Evolutionary conservation across 2,113 vertebrate genomes (phyloP), one percentile per base, ranked within the genome.

Genomic region (Ptilorrhoa leucosticta): DNA sequence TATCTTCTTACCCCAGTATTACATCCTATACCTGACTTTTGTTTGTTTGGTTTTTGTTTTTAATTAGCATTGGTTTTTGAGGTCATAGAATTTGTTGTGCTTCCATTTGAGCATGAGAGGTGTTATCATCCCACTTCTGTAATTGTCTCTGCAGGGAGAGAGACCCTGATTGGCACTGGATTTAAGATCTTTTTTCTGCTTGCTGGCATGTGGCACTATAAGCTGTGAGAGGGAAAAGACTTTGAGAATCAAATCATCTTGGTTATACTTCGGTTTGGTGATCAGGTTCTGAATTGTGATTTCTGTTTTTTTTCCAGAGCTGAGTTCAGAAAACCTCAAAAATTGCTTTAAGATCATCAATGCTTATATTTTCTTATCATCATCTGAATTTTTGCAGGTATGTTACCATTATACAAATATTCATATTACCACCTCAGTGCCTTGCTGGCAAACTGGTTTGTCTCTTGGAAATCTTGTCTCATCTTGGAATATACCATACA

Each of bases 331-430:
- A 98, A 99, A 99, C 94, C 97, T 99, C 77, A 98, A 98, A 84
- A 99, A 99, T 63, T 99, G 99, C 97, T 99, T 99, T 97, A 99
- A 99, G 98, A 99, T 99, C 66, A 98, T 99, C 96, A 99, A 98
- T 89, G 99, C 98, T 83, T 99, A 99, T 97, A 95, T 99, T 68
- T 99, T 99, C 98, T 98, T 99, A 89, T 98, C 99, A 19, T 98
- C 99, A 68, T 96, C 98, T 54, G 99, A 99, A 93, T 99, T 99
- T 97, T 97, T 99, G 77, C 99, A 99, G 99, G 99, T 99, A 98
- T 84, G 96, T 96, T 95, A 81, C 19, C 13, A 9, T 91, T 93
- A 21, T 85, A 45, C 69, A 63, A 94, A 65, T 22, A 42, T 45
- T 35, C 26, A 1, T 47, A 27, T 39, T 77, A 79, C 19, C 31